Conservation (phyloP, 1,140 invertebrate genomes). For the Rhagoletis zephyria region DNA sequence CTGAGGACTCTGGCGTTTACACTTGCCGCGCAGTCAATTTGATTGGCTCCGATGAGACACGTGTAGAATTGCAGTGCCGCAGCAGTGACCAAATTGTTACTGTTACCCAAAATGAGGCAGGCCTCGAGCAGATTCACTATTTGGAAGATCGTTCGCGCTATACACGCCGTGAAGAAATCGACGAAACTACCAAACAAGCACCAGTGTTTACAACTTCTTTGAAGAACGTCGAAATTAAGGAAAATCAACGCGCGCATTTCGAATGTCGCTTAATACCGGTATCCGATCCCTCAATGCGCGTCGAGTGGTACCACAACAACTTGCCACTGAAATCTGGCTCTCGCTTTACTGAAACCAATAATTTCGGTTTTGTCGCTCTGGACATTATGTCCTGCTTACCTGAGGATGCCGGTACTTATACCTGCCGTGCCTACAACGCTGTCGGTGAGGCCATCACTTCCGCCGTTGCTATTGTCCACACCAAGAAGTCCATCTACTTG, state of each 20-base stretch:
- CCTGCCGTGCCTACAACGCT: conserved; percentile 89
- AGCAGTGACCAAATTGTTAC: conserved; percentile 86
- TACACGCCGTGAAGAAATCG: conserved; percentile 81
- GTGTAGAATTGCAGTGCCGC: conserved; percentile 81
- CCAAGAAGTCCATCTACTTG: conserved; percentile 88
- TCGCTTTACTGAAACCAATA: conserved; percentile 91
- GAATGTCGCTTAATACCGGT: conserved; percentile 96
- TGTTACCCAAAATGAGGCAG: conserved; percentile 87
- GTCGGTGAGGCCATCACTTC: conserved; percentile 90
- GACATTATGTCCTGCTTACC: conserved; percentile 93
- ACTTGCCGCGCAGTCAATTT: conserved; percentile 91
- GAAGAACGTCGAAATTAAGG: conserved; percentile 92
- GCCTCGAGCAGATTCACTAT: conserved; percentile 89
- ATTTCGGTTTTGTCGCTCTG: conserved; percentile 93
- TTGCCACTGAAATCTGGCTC: conserved; percentile 89
- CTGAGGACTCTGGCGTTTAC: conserved; percentile 94
- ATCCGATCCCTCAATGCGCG: conserved; percentile 95
- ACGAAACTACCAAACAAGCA: conserved; percentile 89
- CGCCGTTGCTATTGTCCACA: conserved; percentile 83
- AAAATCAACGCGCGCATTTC: conserved; percentile 96
- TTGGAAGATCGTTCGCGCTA: conserved; percentile 87
- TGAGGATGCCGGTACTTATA: conserved; percentile 93
- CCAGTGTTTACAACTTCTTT: conserved; percentile 92
- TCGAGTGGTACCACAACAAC: conserved; percentile 98
- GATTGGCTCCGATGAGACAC: conserved; percentile 88